Evolutionary conservation across 2,888 invertebrate genomes (phyloP), one percentile per base, ranked within the genome.

Genomic region (Eupithecia abbreviata): DNA sequence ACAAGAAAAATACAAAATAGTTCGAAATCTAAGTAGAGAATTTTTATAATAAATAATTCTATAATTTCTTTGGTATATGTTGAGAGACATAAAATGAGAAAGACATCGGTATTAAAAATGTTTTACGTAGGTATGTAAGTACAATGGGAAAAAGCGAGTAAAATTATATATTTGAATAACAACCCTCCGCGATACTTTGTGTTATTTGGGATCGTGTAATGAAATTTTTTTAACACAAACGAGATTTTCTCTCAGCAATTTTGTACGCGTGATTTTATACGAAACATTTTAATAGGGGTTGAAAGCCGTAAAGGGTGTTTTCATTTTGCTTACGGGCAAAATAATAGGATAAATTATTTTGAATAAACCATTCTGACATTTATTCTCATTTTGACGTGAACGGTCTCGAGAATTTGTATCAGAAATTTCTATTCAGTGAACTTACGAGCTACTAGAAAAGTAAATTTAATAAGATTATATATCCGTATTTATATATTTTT

Each of bases 161-260:
- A 1, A 30, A 30, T 30, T 30, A 0, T 30, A 62, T 18, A n/a
- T 68, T 68, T 45, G n/a, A 7, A 18, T 10, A 10, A n/a, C 65
- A 65, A 66, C 12, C 43, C n/a, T 68, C 15, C 45, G n/a, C 42
- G 43, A 13, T 45, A 67, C n/a, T n/a, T 58, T 30, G 62, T 30
- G 30, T 42, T 47, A 49, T 69, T 69, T 82, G 78, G 71, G 78
- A 58, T 71, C 18, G 67, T 43, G 75, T 81, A 82, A 81, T 77
- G 79, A 79, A 80, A 79, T 85, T 82, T 83, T 84, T 82, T 43
- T 69, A 75, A 80, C 73, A 79, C 73, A 79, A 80, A 79, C 78
- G 76, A 78, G 72, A 72, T 81, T 83, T 79, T 75, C 76, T 81
- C 62, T 73, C 70, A 79, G 55, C 77, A 71, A 81, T 82, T 83